phyloP scores from a whole-genome alignment of 2,797 vertebrate species.

The Xiphophorus birchmanni region DNA sequence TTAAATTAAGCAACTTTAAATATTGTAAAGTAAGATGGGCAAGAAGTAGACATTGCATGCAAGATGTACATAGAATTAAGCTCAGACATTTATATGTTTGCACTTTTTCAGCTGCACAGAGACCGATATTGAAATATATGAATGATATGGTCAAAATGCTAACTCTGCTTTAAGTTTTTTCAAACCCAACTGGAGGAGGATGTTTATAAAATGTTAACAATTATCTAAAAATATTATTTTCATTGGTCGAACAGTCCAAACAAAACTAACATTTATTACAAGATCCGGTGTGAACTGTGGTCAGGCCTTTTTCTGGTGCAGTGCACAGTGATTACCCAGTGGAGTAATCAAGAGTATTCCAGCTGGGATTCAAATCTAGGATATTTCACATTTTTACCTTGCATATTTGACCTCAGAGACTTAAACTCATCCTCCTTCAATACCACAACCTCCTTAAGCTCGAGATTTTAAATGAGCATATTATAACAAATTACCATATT shows the following conservation, averaged over 20 bases:
- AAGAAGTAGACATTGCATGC: not conserved
- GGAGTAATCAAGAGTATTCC: not conserved
- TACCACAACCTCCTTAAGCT: not conserved
- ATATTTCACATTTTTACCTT: not conserved
- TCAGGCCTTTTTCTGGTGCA: not conserved
- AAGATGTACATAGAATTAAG: not conserved
- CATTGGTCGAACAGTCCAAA: not conserved
- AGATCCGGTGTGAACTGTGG: not conserved
- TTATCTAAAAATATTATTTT: not conserved
- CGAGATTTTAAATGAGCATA: not conserved
- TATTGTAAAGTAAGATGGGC: not conserved
- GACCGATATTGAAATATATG: no score
- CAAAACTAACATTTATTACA: not conserved
- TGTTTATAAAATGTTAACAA: not conserved
- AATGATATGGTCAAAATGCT: no score
- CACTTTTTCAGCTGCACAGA: no score
- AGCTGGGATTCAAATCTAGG: not conserved
- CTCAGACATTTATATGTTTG: not conserved
- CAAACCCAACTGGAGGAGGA: not conserved
- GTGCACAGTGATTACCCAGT: not conserved
- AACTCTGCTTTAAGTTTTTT: no score
- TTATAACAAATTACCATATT: conserved; percentile 7
- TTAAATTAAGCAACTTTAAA: no score
- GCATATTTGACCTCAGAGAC: not conserved
- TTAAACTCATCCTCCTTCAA: not conserved